Base-by-base conservation (phyloP, 1,140 invertebrate genomes). In the Brachionus plicatilis region DNA sequence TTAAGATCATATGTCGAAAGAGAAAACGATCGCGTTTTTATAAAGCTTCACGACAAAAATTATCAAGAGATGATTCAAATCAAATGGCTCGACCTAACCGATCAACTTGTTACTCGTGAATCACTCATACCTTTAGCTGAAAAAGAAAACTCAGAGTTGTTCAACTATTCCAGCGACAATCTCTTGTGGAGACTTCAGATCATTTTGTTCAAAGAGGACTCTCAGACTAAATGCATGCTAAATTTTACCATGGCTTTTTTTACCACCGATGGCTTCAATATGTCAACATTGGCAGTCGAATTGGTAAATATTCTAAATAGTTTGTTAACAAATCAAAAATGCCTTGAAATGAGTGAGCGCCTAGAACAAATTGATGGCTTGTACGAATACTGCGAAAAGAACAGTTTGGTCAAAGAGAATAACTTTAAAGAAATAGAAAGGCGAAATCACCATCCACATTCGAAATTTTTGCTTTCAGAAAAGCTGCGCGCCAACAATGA, bases 251-350 rank as follows among this genome's bases (percentile, higher is more conserved):
- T 82, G 20, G 65, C 37, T 11, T 65, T 82, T 47, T 60, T 68
- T 68, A 33, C 33, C 5, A 82, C 79, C 5, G 79, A 82, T 65
- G 79, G 79, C 11, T 68, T 82, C 17, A 82, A 82, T 50, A 82
- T 68, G 37, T 65, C 37, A 27, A 29, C 50, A 24, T 47, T 82
- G 24, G 2, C 20, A n/a, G 17, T 82, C 17, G 79, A 82, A 27
- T 24, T 82, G 12, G 29, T 68, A 0, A 82, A 82, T 20, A 65
- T 82, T 29, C 24, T 82, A 11, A 82, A 82, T 47, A 24, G 20
- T 1, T 43, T 82, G 12, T 68, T 82, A 14, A 82, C 79, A n/a
- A 47, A 29, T 47, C 50, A 60, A 45, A 33, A 43, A 24, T 82
- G 79, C 17, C 5, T 65, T 43, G 79, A 82, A 47, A 82, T 82